phyloP scores from a whole-genome alignment of 2,888 invertebrate genomes.

The Cheilosia soror region DNA sequence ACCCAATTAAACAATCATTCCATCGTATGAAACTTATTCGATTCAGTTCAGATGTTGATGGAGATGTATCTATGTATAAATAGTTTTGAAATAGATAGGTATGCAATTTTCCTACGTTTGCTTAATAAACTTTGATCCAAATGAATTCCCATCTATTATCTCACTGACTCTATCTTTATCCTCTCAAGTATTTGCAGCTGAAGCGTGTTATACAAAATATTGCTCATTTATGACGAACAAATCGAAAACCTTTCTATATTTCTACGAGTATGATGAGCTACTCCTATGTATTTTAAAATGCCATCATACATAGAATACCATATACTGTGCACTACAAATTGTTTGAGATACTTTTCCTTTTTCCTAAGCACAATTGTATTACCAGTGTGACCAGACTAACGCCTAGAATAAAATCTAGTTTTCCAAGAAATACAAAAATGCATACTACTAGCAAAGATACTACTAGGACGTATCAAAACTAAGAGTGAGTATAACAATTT shows the following conservation, averaged over 20 bases:
- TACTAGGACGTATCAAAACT: no score
- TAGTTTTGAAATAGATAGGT: background rate
- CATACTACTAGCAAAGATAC: no score
- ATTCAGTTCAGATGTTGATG: background rate
- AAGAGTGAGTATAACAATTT: no score
- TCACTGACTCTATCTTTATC: background rate
- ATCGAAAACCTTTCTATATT: no score
- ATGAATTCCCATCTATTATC: background rate
- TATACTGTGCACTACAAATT: no score
- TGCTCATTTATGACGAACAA: no score
- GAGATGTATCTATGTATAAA: background rate
- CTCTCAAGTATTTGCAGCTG: background rate
- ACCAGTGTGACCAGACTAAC: background rate
- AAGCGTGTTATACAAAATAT: background rate
- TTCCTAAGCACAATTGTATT: background rate
- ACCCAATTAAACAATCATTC: no score
- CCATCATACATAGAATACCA: no score
- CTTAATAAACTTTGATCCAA: background rate
- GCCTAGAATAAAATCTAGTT: background rate
- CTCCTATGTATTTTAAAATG: no score
- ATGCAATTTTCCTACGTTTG: background rate
- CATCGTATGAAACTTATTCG: no score
- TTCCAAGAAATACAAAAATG: background rate
- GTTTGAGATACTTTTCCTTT: no score
- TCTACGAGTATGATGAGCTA: no score